phyloP scores from a whole-genome alignment of 2,113 vertebrate species.

The Sialia sialis region DNA sequence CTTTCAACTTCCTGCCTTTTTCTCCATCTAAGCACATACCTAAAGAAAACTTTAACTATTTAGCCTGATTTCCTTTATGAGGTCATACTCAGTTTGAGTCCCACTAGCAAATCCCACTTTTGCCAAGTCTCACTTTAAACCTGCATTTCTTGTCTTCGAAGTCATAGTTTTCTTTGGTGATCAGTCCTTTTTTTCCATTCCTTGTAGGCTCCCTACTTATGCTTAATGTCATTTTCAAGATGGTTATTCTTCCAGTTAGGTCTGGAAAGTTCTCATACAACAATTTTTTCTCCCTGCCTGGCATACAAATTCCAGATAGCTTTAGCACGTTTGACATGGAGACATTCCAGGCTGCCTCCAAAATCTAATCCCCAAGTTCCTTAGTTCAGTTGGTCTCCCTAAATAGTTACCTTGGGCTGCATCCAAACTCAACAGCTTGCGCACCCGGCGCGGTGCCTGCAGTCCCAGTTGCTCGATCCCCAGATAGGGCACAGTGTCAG shows the following conservation, averaged over 20 bases:
- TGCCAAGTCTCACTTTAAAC: conserved; percentile 1
- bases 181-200: conserved; percentile 14
- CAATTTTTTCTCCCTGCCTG: background rate
- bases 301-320: conserved; percentile 49
- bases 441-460: background rate
- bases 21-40: background rate
- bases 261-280: conserved; percentile 4
- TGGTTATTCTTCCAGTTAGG: conserved; percentile 28
- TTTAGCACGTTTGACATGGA: conserved; percentile 58
- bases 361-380: conserved; percentile 39
- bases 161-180: conserved; percentile 44
- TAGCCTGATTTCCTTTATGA: background rate
- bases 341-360: conserved; percentile 54
- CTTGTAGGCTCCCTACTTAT: background rate
- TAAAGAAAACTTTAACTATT: background rate
- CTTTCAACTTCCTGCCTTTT: background rate
- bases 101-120: background rate
- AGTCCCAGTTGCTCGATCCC: background rate
- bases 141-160: conserved; percentile 19
- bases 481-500: conserved; percentile 14
- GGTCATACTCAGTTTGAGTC: background rate
- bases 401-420: conserved; percentile 60
- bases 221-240: conserved; percentile 41
- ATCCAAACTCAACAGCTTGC: conserved; percentile 52
- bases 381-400: conserved; percentile 26